phyloP scores from a whole-genome alignment of 2,888 invertebrate species.

The Molanna angustata region DNA sequence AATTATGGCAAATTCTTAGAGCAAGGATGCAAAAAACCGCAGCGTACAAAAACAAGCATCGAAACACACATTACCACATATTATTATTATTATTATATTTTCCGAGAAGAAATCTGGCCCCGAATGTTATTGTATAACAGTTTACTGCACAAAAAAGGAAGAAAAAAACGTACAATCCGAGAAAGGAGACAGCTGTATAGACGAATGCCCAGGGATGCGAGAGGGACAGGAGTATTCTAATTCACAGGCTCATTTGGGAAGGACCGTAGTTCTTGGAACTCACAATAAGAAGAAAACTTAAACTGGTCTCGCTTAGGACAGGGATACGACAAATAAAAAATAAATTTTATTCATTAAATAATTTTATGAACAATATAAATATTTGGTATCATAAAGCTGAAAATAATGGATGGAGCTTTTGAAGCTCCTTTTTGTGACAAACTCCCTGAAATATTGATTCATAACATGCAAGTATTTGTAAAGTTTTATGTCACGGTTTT shows the following conservation, averaged over 20 bases:
- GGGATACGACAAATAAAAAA: no score
- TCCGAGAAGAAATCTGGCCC: constrained; percentile 32
- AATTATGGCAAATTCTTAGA: no score
- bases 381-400: no score
- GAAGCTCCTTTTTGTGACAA: no score
- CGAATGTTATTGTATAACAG: constrained; percentile 32
- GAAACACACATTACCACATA: constrained; percentile 26
- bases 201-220: constrained; percentile 11
- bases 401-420: no score
- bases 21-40: not conserved
- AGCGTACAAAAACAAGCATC: not conserved
- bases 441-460: no score
- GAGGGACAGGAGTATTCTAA: constrained; percentile 20
- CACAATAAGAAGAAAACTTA: not conserved
- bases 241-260: constrained; percentile 26
- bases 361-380: no score
- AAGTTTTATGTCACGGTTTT: no score
- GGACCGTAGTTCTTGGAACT: constrained; percentile 28
- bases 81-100: constrained; percentile 27
- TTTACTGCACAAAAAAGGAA: constrained; percentile 24
- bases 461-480: no score
- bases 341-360: no score
- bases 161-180: constrained; percentile 17
- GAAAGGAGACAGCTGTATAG: constrained; percentile 15
- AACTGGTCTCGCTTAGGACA: not conserved